Conservation (phyloP, 2,888 invertebrate genomes). For the Venusia cambrica region DNA sequence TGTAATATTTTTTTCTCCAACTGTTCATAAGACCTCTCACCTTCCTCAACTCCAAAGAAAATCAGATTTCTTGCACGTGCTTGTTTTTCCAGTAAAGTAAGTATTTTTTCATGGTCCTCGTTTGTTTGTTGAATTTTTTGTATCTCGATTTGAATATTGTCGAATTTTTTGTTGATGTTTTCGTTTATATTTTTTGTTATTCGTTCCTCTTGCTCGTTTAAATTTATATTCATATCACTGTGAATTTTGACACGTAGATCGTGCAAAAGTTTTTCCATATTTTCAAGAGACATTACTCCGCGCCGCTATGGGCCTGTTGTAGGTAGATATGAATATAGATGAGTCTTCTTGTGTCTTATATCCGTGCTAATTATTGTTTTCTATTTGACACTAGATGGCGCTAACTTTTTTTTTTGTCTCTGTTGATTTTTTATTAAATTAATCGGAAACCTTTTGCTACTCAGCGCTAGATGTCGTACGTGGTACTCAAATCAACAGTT, state of each 20-base stretch:
- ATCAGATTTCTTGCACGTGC: neutral
- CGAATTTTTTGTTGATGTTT: conserved; percentile 1
- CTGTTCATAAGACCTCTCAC: conserved; percentile 1
- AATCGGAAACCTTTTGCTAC: too few relatives aligned
- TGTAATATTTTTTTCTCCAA: neutral
- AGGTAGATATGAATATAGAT: neutral
- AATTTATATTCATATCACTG: neutral
- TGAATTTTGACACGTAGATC: neutral
- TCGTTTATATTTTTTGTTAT: conserved; percentile 3
- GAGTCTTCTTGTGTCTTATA: neutral
- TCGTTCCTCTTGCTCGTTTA: neutral
- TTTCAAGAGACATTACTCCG: conserved; percentile 1
- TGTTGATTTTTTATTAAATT: too few relatives aligned
- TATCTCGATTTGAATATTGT: neutral
- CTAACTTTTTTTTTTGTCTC: too few relatives aligned
- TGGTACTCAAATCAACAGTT: too few relatives aligned
- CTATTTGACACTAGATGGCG: too few relatives aligned
- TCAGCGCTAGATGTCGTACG: too few relatives aligned
- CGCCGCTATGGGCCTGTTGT: too few relatives aligned
- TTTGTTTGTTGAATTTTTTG: conserved; percentile 1
- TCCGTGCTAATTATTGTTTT: neutral
- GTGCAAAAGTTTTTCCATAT: conserved; percentile 2
- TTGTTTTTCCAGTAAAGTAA: conserved; percentile 1
- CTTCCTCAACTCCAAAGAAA: conserved; percentile 2
- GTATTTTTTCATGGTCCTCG: neutral